Evolutionary conservation across 1,140 invertebrate species (phyloP).

Genomic region (Aculops lycopersici): DNA sequence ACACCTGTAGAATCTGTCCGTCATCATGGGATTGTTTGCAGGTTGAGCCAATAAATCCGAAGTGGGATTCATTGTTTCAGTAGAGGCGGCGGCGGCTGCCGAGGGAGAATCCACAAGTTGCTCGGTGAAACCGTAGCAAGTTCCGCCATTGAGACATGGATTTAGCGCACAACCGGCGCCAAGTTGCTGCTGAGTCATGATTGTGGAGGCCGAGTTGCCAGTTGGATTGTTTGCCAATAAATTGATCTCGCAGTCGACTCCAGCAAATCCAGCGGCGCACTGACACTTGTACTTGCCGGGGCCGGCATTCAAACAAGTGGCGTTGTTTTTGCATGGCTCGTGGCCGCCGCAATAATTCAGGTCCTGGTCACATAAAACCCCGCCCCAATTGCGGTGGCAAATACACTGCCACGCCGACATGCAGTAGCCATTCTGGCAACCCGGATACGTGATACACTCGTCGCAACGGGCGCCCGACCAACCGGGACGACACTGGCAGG

Average conservation of each 20-base stretch:
- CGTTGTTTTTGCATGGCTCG: constrained; percentile 62
- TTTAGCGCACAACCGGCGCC: constrained; percentile 64
- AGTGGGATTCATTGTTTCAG: constrained; percentile 16
- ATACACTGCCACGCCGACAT: constrained; percentile 22
- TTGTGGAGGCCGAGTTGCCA: constrained; percentile 1
- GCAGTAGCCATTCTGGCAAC: constrained; percentile 23
- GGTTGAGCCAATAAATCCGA: constrained; percentile 8
- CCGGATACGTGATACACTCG: constrained; percentile 22
- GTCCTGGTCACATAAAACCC: constrained; percentile 40
- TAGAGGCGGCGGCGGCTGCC: no score
- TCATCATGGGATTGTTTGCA: constrained; percentile 2
- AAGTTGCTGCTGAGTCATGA: constrained; percentile 15
- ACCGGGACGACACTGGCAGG: constrained; percentile 17
- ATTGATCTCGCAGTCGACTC: constrained; percentile 7
- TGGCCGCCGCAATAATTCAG: constrained; percentile 91
- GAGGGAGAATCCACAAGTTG: no score
- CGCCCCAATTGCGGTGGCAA: constrained; percentile 44
- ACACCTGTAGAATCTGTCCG: not conserved
- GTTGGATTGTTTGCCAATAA: not conserved
- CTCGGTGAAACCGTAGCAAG: constrained; percentile 59
- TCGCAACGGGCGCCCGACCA: constrained; percentile 22
- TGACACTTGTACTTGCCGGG: constrained; percentile 38
- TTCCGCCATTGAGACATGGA: constrained; percentile 64
- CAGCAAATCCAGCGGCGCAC: constrained; percentile 16
- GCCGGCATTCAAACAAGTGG: constrained; percentile 70